phyloP scores from a whole-genome alignment of 2,113 vertebrate genomes.

The Probosciger aterrimus region DNA sequence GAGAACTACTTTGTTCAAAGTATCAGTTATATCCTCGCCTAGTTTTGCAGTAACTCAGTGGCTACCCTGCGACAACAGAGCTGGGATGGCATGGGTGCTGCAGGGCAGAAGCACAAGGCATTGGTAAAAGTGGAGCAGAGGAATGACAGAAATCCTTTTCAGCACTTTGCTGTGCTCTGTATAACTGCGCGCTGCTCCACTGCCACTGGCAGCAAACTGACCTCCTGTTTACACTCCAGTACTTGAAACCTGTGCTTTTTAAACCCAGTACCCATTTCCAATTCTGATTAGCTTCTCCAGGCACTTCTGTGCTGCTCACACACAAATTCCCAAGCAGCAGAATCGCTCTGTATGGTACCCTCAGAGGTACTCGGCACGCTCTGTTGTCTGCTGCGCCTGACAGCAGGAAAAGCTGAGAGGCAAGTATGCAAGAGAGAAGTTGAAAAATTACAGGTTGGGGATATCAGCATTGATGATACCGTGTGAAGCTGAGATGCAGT shows the following conservation, averaged over 20 bases:
- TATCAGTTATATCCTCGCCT: constrained; percentile 9
- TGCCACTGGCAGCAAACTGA: not conserved
- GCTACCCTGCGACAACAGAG: not conserved
- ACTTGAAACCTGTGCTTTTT: not conserved
- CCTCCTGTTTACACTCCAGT: not conserved
- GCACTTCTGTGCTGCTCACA: not conserved
- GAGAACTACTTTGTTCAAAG: constrained; percentile 35
- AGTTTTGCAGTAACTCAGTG: not conserved
- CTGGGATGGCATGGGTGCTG: not conserved
- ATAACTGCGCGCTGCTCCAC: not conserved
- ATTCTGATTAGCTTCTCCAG: constrained; percentile 6
- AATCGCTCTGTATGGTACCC: not conserved
- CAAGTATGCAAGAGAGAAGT: not conserved
- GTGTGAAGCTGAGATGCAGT: not conserved
- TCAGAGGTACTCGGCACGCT: not conserved
- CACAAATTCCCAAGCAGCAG: not conserved
- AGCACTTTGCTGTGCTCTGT: not conserved
- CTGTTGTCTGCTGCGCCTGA: not conserved
- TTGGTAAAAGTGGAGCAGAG: not conserved
- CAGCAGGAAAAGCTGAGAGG: not conserved
- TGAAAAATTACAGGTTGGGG: not conserved
- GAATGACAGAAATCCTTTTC: not conserved
- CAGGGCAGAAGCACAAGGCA: not conserved
- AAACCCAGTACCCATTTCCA: not conserved
- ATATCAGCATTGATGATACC: not conserved